A percentile compares a stretch with the other conserved stretches of the same genome.
phyloP scores from a whole-genome alignment of 2,888 invertebrate genomes.

The Boloria euphrosyne region DNA sequence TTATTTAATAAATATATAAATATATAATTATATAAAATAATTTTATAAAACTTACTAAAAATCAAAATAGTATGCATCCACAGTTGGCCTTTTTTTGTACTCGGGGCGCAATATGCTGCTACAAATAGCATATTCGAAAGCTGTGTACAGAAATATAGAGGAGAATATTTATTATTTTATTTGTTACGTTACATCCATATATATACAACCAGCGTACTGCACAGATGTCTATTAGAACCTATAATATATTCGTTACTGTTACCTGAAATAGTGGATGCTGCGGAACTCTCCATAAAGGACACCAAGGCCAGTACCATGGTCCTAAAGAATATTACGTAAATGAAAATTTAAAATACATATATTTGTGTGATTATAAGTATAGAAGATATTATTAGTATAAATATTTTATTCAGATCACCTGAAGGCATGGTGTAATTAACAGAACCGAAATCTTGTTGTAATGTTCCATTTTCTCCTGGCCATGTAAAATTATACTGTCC shows the following conservation, averaged over 20 bases:
- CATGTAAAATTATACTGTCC: conserved; percentile 76
- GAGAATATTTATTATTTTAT: not conserved
- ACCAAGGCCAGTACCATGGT: conserved; percentile 86
- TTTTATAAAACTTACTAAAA: conserved; percentile 81
- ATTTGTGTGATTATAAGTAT: not conserved
- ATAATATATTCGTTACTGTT: conserved; percentile 10
- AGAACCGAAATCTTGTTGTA: conserved; percentile 70
- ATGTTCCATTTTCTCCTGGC: conserved; percentile 77
- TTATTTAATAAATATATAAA: too few relatives aligned
- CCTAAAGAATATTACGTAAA: conserved; percentile 51
- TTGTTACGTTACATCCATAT: not conserved
- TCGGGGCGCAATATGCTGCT: conserved; percentile 90
- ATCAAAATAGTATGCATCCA: conserved; percentile 92
- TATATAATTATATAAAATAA: not conserved
- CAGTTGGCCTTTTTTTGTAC: conserved; percentile 89
- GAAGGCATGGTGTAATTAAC: conserved; percentile 75
- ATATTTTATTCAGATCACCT: conserved; percentile 51
- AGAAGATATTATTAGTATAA: not conserved
- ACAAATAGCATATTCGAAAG: conserved; percentile 90
- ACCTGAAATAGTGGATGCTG: conserved; percentile 86
- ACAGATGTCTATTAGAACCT: not conserved
- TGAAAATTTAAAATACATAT: conserved; percentile 32
- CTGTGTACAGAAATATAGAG: conserved; percentile 76
- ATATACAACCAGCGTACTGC: not conserved
- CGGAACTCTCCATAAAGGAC: conserved; percentile 87